Base-by-base conservation (phyloP, 1,140 invertebrate genomes). In the Oscheius sp. region DNA sequence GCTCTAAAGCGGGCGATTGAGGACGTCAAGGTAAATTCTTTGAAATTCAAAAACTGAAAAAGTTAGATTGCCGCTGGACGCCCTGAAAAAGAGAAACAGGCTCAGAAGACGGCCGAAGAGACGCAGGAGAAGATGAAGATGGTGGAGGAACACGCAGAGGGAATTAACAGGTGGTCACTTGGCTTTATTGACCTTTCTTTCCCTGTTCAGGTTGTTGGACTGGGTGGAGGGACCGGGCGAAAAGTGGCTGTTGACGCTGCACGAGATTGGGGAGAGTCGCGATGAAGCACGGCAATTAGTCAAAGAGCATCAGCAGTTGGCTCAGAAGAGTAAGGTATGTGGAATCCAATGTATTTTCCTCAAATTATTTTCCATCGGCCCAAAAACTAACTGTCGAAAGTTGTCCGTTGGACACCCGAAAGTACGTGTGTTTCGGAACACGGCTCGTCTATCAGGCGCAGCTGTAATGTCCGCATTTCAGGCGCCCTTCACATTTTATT, bases 221-320 rank as follows among this genome's bases (percentile, higher is more conserved):
- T 73, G 70, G 70, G 52, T 73, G 3, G 70, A 73, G 63, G 70
- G 70, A 23, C 34, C 38, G 28, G 70, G 70, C 23, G 70, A 73
- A 55, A 52, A 52, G 32, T 73, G 70, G 70, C 28, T 73, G 42
- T 31, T 52, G 34, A 72, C 61, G 10, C 42, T 73, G 4, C 38
- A 49, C 15, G 66, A 68, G 66, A 63, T 72, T 10, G 70, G 67
- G 2, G 70, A 73, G 32, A 73, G 61, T 59, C 7, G 28, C 1
- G 70, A 73, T 45, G 70, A 66, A 29, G 72, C 72, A 0, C 46
- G 59, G 28, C 52, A 69, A 62, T 36, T 74, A 7, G 55, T 68
- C 10, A 74, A 74, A 38, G 52, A 74, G 31, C 72, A 74, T 38
- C 38, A 59, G 10, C 68, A 74, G 42, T 55, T 74, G 55, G 58